Evolutionary conservation across 2,888 invertebrate species (phyloP).

Genomic region (Euphydryas editha): DNA sequence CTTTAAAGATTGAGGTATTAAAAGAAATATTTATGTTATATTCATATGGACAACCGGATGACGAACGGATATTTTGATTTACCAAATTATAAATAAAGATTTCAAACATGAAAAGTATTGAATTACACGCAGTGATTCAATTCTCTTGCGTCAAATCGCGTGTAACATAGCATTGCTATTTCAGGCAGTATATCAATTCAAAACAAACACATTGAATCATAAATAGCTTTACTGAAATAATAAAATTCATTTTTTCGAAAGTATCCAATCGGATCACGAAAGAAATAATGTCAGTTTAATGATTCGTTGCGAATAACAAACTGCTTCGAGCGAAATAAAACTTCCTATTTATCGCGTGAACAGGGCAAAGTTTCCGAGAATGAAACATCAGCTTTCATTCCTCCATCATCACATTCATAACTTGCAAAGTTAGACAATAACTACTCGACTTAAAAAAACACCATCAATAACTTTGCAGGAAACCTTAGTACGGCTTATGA

Average conservation of each 20-base stretch:
- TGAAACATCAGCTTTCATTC: constrained; percentile 41
- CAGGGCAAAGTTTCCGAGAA: constrained; percentile 36
- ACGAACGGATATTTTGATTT: neutral
- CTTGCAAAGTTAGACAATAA: constrained; percentile 44
- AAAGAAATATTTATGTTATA: neutral
- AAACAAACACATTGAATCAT: constrained; percentile 12
- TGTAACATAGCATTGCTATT: neutral
- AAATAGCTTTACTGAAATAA: constrained; percentile 16
- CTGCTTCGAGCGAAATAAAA: constrained; percentile 36
- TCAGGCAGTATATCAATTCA: neutral
- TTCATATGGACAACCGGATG: neutral
- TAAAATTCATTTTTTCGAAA: constrained; percentile 29
- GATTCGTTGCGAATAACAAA: constrained; percentile 39
- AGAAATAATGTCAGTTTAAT: constrained; percentile 37
- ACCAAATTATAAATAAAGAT: neutral
- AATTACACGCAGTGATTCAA: neutral
- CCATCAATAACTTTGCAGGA: constrained; percentile 42
- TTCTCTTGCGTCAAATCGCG: neutral
- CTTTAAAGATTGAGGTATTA: neutral
- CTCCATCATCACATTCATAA: constrained; percentile 42
- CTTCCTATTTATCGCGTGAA: constrained; percentile 37
- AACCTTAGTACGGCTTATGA: constrained; percentile 25
- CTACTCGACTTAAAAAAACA: constrained; percentile 41
- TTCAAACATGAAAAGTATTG: neutral
- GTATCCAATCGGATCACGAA: constrained; percentile 29